phyloP scores from a whole-genome alignment of 1,140 invertebrate genomes.

The Calliphora vicina region DNA sequence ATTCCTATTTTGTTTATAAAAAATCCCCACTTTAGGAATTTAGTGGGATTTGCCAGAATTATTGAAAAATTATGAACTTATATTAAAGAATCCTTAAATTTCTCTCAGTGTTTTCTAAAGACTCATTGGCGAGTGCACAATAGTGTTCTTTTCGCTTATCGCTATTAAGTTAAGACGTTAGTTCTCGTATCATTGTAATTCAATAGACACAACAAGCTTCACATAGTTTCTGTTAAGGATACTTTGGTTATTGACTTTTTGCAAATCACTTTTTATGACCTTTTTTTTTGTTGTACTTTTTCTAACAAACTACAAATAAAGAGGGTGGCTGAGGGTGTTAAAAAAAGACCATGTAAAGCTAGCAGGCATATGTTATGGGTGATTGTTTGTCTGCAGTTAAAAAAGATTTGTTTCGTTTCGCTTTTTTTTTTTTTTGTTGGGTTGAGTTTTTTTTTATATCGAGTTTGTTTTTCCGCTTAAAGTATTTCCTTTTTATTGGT shows the following conservation, averaged over 20 bases:
- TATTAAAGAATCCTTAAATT: not conserved
- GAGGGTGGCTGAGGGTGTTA: not conserved
- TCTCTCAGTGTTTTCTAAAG: not conserved
- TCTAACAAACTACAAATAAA: not conserved
- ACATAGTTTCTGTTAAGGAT: not conserved
- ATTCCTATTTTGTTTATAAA: too few species aligned
- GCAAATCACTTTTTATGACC: constrained; percentile 30
- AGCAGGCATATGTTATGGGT: not conserved
- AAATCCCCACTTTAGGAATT: too few species aligned
- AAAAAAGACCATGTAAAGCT: not conserved
- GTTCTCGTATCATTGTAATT: constrained; percentile 19
- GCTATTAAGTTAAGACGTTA: constrained; percentile 15
- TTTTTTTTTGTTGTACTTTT: not conserved
- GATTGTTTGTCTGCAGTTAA: not conserved
- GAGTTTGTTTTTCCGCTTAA: constrained; percentile 63
- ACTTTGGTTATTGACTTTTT: constrained; percentile 25
- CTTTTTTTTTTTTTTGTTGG: not conserved
- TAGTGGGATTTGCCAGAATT: too few species aligned
- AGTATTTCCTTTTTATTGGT: constrained; percentile 51
- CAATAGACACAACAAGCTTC: not conserved
- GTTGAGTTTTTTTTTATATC: constrained; percentile 43
- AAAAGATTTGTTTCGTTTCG: not conserved
- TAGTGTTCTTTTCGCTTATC: constrained; percentile 47
- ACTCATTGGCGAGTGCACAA: constrained; percentile 43
- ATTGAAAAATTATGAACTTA: too few species aligned